These are phyloP conservation scores for Jaculus jaculus DNA, from an alignment of 2,113 vertebrate species.

Conservation along the genomic window DNA sequence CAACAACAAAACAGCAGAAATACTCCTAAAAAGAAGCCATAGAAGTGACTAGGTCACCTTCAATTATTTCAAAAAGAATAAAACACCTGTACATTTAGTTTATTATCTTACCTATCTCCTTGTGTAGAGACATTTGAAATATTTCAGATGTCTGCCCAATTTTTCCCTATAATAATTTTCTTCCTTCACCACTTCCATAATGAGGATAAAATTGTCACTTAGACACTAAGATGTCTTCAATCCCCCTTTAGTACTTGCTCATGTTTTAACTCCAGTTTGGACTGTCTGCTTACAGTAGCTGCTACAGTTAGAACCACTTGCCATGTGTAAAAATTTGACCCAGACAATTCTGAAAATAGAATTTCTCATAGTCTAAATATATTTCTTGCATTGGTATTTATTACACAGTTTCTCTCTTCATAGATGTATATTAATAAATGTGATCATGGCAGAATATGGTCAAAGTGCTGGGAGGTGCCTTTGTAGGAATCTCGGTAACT, in stretches of 20 bases:
- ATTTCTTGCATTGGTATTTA: background rate
- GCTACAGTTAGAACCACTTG: background rate
- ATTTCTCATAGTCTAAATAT: background rate
- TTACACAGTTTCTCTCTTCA: background rate
- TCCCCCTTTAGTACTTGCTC: background rate
- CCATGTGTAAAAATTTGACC: background rate
- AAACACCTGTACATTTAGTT: background rate
- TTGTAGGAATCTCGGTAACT: background rate
- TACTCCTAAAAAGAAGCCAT: background rate
- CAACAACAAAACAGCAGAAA: too few species aligned
- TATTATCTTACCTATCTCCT: background rate
- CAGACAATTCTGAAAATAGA: background rate
- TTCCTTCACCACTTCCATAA: background rate
- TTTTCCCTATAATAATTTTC: background rate
- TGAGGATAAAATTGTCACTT: background rate
- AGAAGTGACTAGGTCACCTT: background rate
- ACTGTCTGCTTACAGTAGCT: background rate
- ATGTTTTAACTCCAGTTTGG: background rate
- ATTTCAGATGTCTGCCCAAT: background rate
- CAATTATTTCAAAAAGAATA: background rate
- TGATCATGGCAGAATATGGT: background rate
- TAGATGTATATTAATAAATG: background rate
- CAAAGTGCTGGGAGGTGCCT: accelerated
- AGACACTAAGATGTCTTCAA: background rate
- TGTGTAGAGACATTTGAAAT: too few species aligned